Evolutionary conservation across 2,797 vertebrate genomes (phyloP), one percentile per base, ranked within the genome.

Genomic region (Yasuhikotakia modesta): DNA sequence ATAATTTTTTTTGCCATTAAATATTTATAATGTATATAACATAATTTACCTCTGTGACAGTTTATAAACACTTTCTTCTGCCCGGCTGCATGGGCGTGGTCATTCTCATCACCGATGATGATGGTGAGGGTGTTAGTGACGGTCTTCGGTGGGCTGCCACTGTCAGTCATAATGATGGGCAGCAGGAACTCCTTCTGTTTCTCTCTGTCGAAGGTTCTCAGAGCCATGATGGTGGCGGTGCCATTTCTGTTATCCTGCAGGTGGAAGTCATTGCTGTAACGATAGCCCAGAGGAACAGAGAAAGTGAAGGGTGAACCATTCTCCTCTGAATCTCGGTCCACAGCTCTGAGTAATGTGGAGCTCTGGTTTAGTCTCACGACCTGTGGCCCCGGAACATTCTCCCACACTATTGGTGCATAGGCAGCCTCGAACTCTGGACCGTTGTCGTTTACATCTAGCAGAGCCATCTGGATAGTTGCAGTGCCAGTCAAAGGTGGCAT

Each of bases 361-460:
- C 92, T 95, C 57, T 91, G 91, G 87, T 96, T 96, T 88, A 96
- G 73, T 27, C 70, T 78, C 50, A 97, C 92, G 35, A 93, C 70
- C 88, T 94, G 90, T 70, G 94, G 95, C 67, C 89, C 91, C 0
- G 87, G 8, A 0, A 84, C 79, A 19, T 97, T 97, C 87, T 97
- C 95, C 92, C 94, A 95, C 53, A 97, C 92, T 5, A 96, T 27
- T 0, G 96, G 96, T 16, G 88, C 80, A 74, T 97, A 97, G 0
- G 81, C 73, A 0, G 89, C 90, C 79, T 95, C 95, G 86, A 96
- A 95, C 84, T 91, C 91, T 0, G 95, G 96, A 13, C 92, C 95
- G 0, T 96, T 97, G 82, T 97, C 96, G 48, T 96, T 97, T 16
- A 97, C 83, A 83, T 97, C 95, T 84, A 96, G 78, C 72, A 97